These are phyloP conservation scores for Orgyia antiqua DNA, from an alignment of 2,888 invertebrate species.

Conservation along the genomic window DNA sequence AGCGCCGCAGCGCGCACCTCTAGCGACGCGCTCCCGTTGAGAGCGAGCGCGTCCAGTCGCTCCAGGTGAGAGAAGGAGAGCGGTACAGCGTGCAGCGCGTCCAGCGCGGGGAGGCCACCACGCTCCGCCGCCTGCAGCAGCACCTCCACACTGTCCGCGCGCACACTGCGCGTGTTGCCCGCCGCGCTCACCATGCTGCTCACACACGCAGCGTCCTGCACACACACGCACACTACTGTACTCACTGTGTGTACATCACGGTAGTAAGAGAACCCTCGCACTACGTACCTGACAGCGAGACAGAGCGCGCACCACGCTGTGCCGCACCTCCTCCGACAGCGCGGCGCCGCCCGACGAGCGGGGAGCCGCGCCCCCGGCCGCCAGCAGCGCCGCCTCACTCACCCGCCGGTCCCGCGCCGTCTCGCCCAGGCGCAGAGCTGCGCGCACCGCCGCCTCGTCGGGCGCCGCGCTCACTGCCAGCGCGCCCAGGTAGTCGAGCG, in stretches of 20 bases:
- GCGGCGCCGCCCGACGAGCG: not conserved
- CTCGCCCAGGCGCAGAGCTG: conserved; percentile 32
- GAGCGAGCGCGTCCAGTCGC: conserved; percentile 22
- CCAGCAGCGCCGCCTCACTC: conserved; percentile 27
- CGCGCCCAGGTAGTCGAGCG: conserved; percentile 29
- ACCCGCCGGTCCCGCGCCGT: conserved; percentile 13
- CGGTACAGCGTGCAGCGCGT: conserved; percentile 18
- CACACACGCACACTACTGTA: too few relatives aligned
- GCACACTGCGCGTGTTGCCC: conserved; percentile 43
- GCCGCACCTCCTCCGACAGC: not conserved
- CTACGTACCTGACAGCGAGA: too few relatives aligned
- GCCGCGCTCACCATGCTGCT: conserved; percentile 37
- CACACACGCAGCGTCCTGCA: conserved; percentile 35
- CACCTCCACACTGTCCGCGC: conserved; percentile 32
- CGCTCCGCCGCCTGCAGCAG: conserved; percentile 35
- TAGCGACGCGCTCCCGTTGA: conserved; percentile 23
- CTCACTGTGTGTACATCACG: too few relatives aligned
- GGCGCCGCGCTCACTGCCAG: conserved; percentile 22
- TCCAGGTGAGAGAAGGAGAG: conserved; percentile 17
- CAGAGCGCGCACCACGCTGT: not conserved
- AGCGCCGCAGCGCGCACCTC: conserved; percentile 44
- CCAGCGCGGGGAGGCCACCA: conserved; percentile 22
- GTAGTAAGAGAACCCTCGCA: too few relatives aligned
- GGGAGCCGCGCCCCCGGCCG: conserved; percentile 22
- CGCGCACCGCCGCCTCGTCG: conserved; percentile 14